Evolutionary conservation across 2,888 invertebrate species (phyloP), one percentile per base, ranked within the genome.

Genomic region (Synanthedon formicaeformis): DNA sequence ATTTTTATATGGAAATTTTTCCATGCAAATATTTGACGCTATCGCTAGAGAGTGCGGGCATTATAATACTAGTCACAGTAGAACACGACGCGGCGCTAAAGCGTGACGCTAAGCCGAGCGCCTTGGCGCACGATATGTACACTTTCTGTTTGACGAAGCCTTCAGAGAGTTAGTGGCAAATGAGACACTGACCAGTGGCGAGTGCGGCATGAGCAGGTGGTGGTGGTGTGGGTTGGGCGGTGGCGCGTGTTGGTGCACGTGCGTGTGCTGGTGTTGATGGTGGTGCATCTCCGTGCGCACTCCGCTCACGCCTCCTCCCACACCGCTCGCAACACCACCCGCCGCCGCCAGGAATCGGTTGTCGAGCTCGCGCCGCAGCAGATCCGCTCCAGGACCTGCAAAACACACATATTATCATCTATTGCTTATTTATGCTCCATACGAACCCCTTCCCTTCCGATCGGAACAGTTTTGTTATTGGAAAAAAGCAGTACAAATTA

Each of bases 251-350:
- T 95, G 95, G 88, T 96, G 96, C 69, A 96, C 93, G 81, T 96
- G 95, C 53, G 95, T 95, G 78, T 96, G 96, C 74, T 96, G 96
- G 84, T 96, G 96, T 80, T 95, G 96, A 88, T 96, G 96, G 87
- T 96, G 96, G 81, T 96, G 96, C 91, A 96, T 93, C 88, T 95
- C 96, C 52, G 95, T 95, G 69, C 94, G 91, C 71, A 93, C 89
- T 63, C 84, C 14, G 87, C 73, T 45, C 65, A 56, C 49, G 67
- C 52, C 74, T 68, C 41, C 71, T 75, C 50, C 62, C 65, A 56
- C 49, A 67, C 52, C 74, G 67, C 79, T 64, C 73, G 23, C 23
- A 4, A 78, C 68, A 61, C 93, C 89, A 66, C 94, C 94, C 75
- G 94, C 93, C 52, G 95, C 94, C 65, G 96, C 96, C 73, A 97